Percentiles rank a stretch among this genome's conserved stretches.
phyloP scores from a whole-genome alignment of 2,888 invertebrate species.

The Netelia melanura region DNA sequence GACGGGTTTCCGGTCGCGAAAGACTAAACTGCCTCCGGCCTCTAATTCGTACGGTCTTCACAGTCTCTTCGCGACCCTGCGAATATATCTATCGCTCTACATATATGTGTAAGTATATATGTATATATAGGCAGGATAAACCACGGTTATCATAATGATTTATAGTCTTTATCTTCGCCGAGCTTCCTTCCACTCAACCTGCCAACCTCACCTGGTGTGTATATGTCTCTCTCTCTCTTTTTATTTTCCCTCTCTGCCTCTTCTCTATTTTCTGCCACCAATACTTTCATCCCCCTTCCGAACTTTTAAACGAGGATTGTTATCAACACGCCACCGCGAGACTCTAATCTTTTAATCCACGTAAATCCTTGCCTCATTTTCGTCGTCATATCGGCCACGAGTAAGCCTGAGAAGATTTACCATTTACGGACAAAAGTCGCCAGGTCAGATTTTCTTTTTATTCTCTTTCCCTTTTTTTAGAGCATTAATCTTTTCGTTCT shows the following conservation, averaged over 20 bases:
- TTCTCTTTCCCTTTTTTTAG: conserved; percentile 4
- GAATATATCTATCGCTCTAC: conserved; percentile 8
- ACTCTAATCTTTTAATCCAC: conserved; percentile 68
- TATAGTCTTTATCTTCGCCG: conserved; percentile 68
- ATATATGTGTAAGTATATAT: conserved; percentile 20
- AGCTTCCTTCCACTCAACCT: conserved; percentile 58
- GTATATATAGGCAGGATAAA: conserved; percentile 60
- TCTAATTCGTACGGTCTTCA: conserved; percentile 66
- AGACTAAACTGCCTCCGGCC: conserved; percentile 68
- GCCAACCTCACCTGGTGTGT: conserved; percentile 23
- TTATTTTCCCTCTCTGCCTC: conserved; percentile 26
- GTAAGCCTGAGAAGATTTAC: conserved; percentile 48
- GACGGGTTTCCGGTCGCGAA: conserved; percentile 68
- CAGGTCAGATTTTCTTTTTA: conserved; percentile 21
- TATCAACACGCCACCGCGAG: conserved; percentile 68
- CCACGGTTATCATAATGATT: conserved; percentile 73
- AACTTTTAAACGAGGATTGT: conserved; percentile 73
- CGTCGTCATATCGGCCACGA: conserved; percentile 60
- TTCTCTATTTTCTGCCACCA: conserved; percentile 9
- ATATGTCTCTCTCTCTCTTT: neutral
- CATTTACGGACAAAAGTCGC: conserved; percentile 38
- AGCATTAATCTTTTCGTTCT: neutral
- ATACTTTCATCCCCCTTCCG: conserved; percentile 32
- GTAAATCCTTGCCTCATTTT: conserved; percentile 65
- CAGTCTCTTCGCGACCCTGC: conserved; percentile 43